Evolutionary conservation across 1,140 invertebrate species (phyloP).

Genomic region (Calliphora vicina): DNA sequence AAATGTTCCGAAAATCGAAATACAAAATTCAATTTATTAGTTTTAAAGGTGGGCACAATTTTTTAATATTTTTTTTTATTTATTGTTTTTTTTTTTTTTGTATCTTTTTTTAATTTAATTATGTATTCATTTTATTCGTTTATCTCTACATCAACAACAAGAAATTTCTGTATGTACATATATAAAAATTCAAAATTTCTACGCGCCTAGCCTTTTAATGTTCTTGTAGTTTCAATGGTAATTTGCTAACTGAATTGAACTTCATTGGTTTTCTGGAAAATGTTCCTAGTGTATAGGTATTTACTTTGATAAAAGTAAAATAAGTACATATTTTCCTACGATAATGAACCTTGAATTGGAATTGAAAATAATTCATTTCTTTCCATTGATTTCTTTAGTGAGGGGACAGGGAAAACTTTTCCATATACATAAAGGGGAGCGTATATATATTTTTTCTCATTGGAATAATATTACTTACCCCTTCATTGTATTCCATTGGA

Average conservation of each 20-base stretch:
- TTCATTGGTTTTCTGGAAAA: constrained; percentile 30
- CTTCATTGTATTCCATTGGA: too few relatives aligned
- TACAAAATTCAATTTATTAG: neutral
- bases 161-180: neutral
- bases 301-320: neutral
- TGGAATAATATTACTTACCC: neutral
- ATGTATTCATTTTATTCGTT: neutral
- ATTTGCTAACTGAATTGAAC: constrained; percentile 23
- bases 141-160: neutral
- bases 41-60: neutral
- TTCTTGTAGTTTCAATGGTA: constrained; percentile 28
- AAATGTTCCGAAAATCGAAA: too few relatives aligned
- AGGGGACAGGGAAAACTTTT: neutral
- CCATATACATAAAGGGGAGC: neutral
- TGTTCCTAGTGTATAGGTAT: constrained; percentile 9
- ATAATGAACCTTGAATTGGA: neutral
- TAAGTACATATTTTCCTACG: neutral
- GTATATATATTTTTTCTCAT: neutral
- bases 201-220: constrained; percentile 10
- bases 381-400: neutral
- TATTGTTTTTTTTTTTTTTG: neutral
- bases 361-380: neutral
- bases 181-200: neutral
- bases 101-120: neutral
- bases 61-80: neutral